Evolutionary conservation across 1,140 invertebrate genomes (phyloP).

Genomic region (Drosophila tsacasi): DNA sequence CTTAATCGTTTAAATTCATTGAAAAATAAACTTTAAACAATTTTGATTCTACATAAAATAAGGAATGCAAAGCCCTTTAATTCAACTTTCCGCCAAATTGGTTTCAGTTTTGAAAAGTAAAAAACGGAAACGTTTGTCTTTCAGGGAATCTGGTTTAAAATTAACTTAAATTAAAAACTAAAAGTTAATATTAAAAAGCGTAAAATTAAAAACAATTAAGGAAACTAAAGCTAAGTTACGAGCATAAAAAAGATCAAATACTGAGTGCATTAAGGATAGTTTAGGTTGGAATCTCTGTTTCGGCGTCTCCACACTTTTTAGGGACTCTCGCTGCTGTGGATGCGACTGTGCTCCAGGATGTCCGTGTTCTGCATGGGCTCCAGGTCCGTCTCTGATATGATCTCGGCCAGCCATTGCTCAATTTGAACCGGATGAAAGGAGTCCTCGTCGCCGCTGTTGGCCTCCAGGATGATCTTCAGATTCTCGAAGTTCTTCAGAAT

Average conservation of each 20-base stretch:
- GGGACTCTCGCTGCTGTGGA: slow-evolving; percentile 67
- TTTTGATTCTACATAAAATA: neutral
- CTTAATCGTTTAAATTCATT: neutral
- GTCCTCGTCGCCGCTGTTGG: slow-evolving; percentile 73
- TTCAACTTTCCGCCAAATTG: slow-evolving; percentile 7
- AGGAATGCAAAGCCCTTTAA: neutral
- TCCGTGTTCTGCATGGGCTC: slow-evolving; percentile 86
- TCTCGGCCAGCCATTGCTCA: slow-evolving; percentile 87
- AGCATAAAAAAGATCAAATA: slow-evolving; percentile 39
- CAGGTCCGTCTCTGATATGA: slow-evolving; percentile 86
- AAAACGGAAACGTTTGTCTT: neutral
- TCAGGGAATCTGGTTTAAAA: neutral
- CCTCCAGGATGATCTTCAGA: slow-evolving; percentile 73
- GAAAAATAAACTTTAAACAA: neutral
- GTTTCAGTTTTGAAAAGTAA: neutral
- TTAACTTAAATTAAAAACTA: slow-evolving; percentile 5
- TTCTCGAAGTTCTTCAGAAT: slow-evolving; percentile 83
- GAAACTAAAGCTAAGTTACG: slow-evolving; percentile 21
- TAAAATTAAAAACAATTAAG: slow-evolving; percentile 31
- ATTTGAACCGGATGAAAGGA: slow-evolving; percentile 86
- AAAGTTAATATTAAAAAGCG: neutral
- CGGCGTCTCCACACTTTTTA: slow-evolving; percentile 21
- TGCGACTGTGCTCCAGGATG: slow-evolving; percentile 85
- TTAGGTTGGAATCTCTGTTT: slow-evolving; percentile 15
- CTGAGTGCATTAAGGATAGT: slow-evolving; percentile 52